Evolutionary conservation across 2,113 vertebrate genomes (phyloP).

Genomic region (Astatotilapia flaviijosephi): DNA sequence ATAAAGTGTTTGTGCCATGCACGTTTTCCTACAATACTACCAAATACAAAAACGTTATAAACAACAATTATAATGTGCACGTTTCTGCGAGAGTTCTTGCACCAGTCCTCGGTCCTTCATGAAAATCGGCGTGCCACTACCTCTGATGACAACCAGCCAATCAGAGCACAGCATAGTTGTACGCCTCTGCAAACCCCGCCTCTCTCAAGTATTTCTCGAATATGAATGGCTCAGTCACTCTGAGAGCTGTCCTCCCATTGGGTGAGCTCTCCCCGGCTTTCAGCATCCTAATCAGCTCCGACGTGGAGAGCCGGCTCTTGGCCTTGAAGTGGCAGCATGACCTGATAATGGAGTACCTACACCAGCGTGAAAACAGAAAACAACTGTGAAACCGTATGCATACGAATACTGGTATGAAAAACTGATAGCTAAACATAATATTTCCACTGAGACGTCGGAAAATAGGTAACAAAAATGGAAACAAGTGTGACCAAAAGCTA

Average conservation of each 20-base stretch:
- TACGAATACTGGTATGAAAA: not conserved
- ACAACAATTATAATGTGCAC: not conserved
- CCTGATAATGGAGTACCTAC: conserved; percentile 79
- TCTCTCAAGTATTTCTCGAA: conserved; percentile 64
- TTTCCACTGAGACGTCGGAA: fast-evolving
- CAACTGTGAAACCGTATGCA: not conserved
- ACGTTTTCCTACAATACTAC: not conserved
- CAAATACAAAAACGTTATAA: not conserved
- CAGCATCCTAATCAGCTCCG: conserved; percentile 64
- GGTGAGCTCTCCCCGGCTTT: conserved; percentile 63
- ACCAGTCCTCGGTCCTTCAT: not conserved
- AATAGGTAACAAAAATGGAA: not conserved
- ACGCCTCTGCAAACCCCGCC: conserved; percentile 58
- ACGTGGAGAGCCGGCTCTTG: conserved; percentile 50
- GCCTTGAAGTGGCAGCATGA: conserved; percentile 80
- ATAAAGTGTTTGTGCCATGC: not conserved
- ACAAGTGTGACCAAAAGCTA: not conserved
- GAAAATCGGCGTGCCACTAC: not conserved
- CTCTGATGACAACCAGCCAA: not conserved
- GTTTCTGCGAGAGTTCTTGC: not conserved
- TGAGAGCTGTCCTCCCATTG: conserved; percentile 71
- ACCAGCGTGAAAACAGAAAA: fast-evolving
- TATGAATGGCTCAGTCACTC: conserved; percentile 68
- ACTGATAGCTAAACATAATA: fast-evolving
- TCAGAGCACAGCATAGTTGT: conserved; percentile 62